Evolutionary conservation across 2,888 invertebrate species (phyloP).

Genomic region (Diadromus collaris): DNA sequence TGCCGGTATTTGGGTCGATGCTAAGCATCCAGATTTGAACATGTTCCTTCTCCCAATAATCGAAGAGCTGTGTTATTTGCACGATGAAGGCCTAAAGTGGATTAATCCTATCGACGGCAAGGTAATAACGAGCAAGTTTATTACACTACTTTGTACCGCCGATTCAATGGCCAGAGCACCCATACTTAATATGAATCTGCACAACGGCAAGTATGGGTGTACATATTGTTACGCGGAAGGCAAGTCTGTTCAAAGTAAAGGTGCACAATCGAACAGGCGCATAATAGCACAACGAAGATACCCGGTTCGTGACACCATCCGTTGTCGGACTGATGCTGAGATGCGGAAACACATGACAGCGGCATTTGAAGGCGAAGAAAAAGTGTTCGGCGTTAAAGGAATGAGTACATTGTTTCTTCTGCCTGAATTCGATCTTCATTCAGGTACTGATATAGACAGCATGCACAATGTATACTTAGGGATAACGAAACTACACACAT

Average conservation of each 20-base stretch:
- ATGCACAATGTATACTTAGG: slow-evolving; percentile 37
- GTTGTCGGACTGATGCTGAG: slow-evolving; percentile 19
- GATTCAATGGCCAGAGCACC: slow-evolving; percentile 55
- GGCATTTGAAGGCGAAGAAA: slow-evolving; percentile 8
- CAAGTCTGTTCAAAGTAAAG: no score
- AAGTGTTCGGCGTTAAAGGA: slow-evolving; percentile 23
- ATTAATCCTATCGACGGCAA: slow-evolving; percentile 14
- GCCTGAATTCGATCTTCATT: slow-evolving; percentile 16
- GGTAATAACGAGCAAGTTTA: slow-evolving; percentile 36
- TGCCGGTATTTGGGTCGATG: slow-evolving; percentile 55
- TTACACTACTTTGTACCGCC: slow-evolving; percentile 30
- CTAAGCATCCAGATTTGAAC: slow-evolving; percentile 27
- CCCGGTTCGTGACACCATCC: background rate
- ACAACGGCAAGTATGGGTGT: slow-evolving; percentile 55
- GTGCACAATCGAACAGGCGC: no score
- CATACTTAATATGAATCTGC: slow-evolving; percentile 52
- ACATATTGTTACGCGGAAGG: slow-evolving; percentile 50
- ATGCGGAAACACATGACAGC: slow-evolving; percentile 27
- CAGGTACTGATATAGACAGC: slow-evolving; percentile 4
- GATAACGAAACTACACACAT: slow-evolving; percentile 19
- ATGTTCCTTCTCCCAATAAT: slow-evolving; percentile 22
- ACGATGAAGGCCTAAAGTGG: slow-evolving; percentile 48
- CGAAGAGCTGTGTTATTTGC: slow-evolving; percentile 20
- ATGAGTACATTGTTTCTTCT: background rate
- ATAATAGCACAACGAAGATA: background rate